phyloP scores from a whole-genome alignment of 2,113 vertebrate genomes.

The Nettapus auritus region DNA sequence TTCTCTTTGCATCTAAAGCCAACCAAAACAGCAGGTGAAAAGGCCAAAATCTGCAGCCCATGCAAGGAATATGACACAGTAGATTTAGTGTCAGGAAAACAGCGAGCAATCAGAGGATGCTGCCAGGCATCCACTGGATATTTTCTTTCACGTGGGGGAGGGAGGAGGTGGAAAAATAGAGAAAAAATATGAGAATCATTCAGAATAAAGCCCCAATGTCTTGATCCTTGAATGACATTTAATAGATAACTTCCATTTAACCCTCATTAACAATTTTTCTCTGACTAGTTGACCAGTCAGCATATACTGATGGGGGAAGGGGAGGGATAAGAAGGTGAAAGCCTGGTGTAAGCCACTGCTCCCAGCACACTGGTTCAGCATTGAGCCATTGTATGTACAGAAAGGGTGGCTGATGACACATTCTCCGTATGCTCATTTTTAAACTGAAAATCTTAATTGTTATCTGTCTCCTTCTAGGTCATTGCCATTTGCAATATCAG shows the following conservation, averaged over 20 bases:
- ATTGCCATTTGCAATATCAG: conserved; percentile 13
- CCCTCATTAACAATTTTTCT: conserved; percentile 82
- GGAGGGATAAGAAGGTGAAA: conserved; percentile 47
- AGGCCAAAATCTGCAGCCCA: conserved; percentile 80
- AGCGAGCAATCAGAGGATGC: conserved; percentile 69
- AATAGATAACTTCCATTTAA: conserved; percentile 78
- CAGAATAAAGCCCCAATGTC: conserved; percentile 56
- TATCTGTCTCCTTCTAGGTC: conserved; percentile 12
- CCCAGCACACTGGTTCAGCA: conserved; percentile 29
- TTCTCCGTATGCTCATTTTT: neutral
- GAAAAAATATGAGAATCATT: conserved; percentile 54
- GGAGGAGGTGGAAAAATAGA: conserved; percentile 41
- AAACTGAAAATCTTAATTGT: conserved; percentile 8
- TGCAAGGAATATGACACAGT: conserved; percentile 75
- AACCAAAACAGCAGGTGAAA: conserved; percentile 82
- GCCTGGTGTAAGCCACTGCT: conserved; percentile 45
- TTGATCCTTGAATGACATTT: conserved; percentile 74
- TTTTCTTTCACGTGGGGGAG: conserved; percentile 52
- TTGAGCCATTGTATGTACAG: conserved; percentile 11
- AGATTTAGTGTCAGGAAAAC: conserved; percentile 79
- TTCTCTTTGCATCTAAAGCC: conserved; percentile 80
- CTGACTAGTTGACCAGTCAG: conserved; percentile 77
- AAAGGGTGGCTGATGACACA: neutral
- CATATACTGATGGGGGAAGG: neutral
- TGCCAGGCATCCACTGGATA: conserved; percentile 64